A percentile compares a stretch with the other conserved stretches of the same genome.
Conservation (phyloP, 2,888 invertebrate genomes). For the Sericinus montela region DNA sequence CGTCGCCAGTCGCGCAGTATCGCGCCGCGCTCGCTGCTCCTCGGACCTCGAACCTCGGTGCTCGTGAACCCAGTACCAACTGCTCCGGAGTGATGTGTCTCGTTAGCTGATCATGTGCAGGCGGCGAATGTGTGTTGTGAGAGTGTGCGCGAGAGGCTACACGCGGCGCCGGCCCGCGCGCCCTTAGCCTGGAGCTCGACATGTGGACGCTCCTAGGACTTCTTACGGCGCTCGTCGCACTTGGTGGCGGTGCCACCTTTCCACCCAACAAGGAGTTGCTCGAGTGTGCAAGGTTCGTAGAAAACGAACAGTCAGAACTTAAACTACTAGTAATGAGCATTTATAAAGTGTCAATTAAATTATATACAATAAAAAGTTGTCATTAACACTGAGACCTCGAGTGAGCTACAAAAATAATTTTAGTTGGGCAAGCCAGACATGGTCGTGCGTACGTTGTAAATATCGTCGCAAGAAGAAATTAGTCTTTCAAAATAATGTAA, state of each 20-base stretch:
- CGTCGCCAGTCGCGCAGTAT: conserved; percentile 56
- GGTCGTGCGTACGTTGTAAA: conserved; percentile 14
- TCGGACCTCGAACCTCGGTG: conserved; percentile 52
- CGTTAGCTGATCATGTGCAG: conserved; percentile 58
- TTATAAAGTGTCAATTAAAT: not conserved
- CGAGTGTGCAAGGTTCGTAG: conserved; percentile 72
- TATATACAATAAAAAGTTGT: conserved; percentile 25
- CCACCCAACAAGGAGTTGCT: conserved; percentile 65
- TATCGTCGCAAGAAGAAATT: conserved; percentile 10
- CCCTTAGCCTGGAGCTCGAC: conserved; percentile 53
- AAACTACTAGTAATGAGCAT: not conserved
- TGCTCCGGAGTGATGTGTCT: conserved; percentile 54
- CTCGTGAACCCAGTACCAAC: conserved; percentile 29
- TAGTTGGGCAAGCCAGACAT: conserved; percentile 50
- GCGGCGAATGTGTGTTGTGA: conserved; percentile 59
- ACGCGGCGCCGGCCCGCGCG: conserved; percentile 50
- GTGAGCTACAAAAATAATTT: conserved; percentile 71
- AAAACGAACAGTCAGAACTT: not conserved
- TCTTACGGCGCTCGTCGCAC: conserved; percentile 54
- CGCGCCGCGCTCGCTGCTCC: conserved; percentile 64
- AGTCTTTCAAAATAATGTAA: not conserved
- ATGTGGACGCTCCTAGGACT: conserved; percentile 64
- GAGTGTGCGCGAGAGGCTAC: conserved; percentile 57
- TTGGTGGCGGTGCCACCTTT: conserved; percentile 58
- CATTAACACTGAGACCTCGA: conserved; percentile 47